Conservation (phyloP, 2,113 vertebrate species). For the Rhegmatorhina hoffmannsi region DNA sequence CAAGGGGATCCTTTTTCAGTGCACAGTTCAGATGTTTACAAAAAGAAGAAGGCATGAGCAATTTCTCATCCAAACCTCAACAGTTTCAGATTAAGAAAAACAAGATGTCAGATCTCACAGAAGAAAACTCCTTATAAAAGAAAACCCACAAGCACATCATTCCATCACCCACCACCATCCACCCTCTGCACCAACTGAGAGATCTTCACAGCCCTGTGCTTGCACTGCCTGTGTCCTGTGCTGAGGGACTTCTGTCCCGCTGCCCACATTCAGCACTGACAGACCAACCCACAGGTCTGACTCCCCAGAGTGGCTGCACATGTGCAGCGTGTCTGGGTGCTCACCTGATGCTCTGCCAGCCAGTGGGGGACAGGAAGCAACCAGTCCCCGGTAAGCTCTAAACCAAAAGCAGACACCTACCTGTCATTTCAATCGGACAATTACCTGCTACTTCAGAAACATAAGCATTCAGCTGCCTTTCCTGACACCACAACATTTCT, state of each 20-base stretch:
- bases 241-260: not conserved
- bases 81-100: not conserved
- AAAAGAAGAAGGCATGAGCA: not conserved
- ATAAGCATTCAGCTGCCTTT: not conserved
- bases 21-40: not conserved
- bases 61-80: not conserved
- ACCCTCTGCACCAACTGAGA: fast-evolving
- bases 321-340: fast-evolving
- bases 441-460: not conserved
- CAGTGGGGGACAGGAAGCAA: not conserved
- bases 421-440: not conserved
- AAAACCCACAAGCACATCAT: not conserved
- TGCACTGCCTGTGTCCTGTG: fast-evolving
- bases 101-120: not conserved
- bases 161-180: not conserved
- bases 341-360: not conserved
- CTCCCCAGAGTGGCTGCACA: fast-evolving
- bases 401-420: not conserved
- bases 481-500: not conserved
- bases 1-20: not conserved
- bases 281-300: not conserved
- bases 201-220: not conserved
- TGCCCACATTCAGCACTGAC: not conserved
- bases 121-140: not conserved
- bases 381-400: not conserved